Conservation (phyloP, 2,797 vertebrate species). For the Danio kyathit region DNA sequence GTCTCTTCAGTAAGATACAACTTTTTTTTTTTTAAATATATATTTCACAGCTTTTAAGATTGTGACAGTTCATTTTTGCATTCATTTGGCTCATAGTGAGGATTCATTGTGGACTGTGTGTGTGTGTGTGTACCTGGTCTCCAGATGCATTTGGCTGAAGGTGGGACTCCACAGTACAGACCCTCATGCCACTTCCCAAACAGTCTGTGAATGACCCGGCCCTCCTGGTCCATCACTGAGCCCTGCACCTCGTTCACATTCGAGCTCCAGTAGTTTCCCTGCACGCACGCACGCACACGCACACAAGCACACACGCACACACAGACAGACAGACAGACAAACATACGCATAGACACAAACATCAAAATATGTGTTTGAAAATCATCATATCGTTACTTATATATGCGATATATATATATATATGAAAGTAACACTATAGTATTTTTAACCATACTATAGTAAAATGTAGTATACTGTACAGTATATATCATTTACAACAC, state of each 20-base stretch:
- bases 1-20: no score
- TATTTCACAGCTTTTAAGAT: no score
- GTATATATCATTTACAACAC: no score
- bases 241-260: conserved; percentile 97
- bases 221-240: conserved; percentile 96
- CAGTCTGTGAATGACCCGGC: conserved; percentile 93
- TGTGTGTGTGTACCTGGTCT: conserved; percentile 86
- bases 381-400: no score
- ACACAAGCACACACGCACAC: not conserved
- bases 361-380: no score
- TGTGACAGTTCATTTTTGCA: not conserved
- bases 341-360: no score
- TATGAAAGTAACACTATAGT: no score
- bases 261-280: conserved; percentile 99
- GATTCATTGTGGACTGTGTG: not conserved
- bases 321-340: no score
- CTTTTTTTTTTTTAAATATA: no score
- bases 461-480: no score
- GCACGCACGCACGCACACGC: conserved; percentile 22
- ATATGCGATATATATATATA: no score
- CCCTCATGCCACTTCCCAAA: conserved; percentile 99
- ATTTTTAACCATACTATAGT: no score
- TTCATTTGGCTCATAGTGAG: not conserved
- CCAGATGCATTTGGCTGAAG: conserved; percentile 98
- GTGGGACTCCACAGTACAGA: conserved; percentile 93